Evolutionary conservation across 37 sponge, comb jelly and placozoan species (phyloP), one percentile per base, ranked within the genome.

Genomic region (Amphimedon queenslandica): DNA sequence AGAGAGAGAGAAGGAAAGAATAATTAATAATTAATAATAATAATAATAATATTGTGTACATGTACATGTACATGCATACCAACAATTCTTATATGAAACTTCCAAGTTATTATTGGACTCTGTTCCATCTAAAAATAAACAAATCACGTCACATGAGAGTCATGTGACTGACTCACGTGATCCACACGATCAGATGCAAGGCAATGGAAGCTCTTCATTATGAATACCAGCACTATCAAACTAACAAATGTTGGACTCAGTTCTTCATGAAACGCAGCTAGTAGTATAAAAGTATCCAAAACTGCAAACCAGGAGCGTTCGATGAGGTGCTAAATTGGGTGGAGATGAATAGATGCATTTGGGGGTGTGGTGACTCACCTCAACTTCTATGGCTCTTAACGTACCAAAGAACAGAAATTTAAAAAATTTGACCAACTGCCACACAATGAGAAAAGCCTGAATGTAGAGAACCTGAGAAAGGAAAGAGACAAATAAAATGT

Each of bases 171-270:
- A 79, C 94, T 93, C 32, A 94, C 94, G 78, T 66, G 92, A 58
- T 98, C 96, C 51, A 98, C 80, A 38, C 99, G 72, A 42, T 89
- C 99, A 25, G 74, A 75, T 18, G 82, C 78, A 57, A 95, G 69
- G 93, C 96, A 98, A 57, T 98, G 99, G 42, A 98, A 98, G 23
- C 82, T 83, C 80, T 98, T 98, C 37, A 91, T 28, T 10, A 95
- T 65, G 61, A 92, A 92, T 57, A 92, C 70, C 3, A 73, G 13
- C 0, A 91, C 90, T n/a, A 98, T 72, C 66, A 72, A 80, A 32
- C 84, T 80, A 16, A 96, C 94, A 74, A 96, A 93, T 16, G 68
- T 35, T 18, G 90, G 76, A 33, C 80, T 85, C 36, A 96, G 55
- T 55, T 96, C 94, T 56, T 98, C 87, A 32, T 92, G 87, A 47